Percentiles rank a stretch among this genome's conserved stretches.
Conservation (phyloP, 1,140 invertebrate genomes). For the Liolophura sinensis region DNA sequence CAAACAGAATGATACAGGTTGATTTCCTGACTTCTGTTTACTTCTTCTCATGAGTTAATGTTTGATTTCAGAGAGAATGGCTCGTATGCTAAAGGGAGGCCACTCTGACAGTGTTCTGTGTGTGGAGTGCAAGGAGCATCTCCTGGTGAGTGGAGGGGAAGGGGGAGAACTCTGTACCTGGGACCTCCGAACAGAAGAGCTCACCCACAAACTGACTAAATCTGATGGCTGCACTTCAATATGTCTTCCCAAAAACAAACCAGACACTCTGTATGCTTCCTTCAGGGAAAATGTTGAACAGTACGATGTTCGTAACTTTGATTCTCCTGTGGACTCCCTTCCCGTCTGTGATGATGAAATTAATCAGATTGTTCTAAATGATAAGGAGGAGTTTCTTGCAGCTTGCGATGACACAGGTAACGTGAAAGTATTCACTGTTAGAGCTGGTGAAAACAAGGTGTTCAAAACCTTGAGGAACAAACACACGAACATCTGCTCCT, state of each 20-base stretch:
- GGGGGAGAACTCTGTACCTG: constrained; percentile 46
- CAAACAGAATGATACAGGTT: no score
- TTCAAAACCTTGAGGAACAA: constrained; percentile 48
- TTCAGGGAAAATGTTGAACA: constrained; percentile 35
- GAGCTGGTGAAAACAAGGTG: constrained; percentile 38
- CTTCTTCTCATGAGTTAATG: no score
- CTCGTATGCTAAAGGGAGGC: constrained; percentile 37
- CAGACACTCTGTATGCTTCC: constrained; percentile 41
- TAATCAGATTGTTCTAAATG: constrained; percentile 44
- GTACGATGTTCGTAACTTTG: constrained; percentile 30
- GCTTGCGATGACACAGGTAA: constrained; percentile 52
- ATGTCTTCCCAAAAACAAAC: constrained; percentile 32
- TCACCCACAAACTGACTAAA: constrained; percentile 25
- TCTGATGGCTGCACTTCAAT: constrained; percentile 43
- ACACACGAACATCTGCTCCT: constrained; percentile 54
- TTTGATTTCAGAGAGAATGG: no score
- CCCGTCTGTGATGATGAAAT: constrained; percentile 47
- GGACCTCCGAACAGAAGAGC: constrained; percentile 34
- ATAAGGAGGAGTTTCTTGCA: constrained; percentile 46
- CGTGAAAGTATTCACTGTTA: constrained; percentile 38
- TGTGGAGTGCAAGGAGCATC: constrained; percentile 39
- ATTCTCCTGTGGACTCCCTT: constrained; percentile 29
- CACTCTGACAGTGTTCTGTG: constrained; percentile 59
- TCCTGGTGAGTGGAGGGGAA: constrained; percentile 44
- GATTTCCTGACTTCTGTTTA: no score